Conservation (phyloP, 2,888 invertebrate genomes). For the Lasioglossum calceatum region DNA sequence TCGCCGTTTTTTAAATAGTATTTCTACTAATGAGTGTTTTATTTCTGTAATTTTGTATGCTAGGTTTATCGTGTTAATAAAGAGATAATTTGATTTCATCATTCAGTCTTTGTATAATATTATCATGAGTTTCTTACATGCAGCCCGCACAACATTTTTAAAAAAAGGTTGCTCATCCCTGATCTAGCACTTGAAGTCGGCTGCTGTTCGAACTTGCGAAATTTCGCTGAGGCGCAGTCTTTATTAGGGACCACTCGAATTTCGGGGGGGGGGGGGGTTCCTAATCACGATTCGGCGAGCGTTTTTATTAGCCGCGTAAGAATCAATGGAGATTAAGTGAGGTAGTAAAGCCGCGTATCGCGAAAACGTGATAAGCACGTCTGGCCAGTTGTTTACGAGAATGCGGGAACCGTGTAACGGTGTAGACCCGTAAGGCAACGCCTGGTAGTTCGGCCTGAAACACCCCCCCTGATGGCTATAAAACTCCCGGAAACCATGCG, state of each 20-base stretch:
- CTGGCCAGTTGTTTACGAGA: slow-evolving; percentile 76
- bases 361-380: slow-evolving; percentile 71
- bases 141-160: too few relatives aligned
- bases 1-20: too few relatives aligned
- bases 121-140: too few relatives aligned
- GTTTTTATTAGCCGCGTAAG: slow-evolving; percentile 48
- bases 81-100: too few relatives aligned
- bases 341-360: slow-evolving; percentile 57
- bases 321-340: slow-evolving; percentile 60
- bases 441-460: slow-evolving; percentile 70
- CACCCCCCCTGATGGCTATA: slow-evolving; percentile 77
- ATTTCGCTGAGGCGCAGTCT: background rate
- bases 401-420: slow-evolving; percentile 81
- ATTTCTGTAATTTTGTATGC: too few relatives aligned
- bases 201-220: background rate
- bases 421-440: slow-evolving; percentile 73
- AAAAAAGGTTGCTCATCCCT: too few relatives aligned
- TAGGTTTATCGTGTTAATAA: too few relatives aligned
- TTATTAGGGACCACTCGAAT: background rate
- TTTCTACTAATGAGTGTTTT: too few relatives aligned
- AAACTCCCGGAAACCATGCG: slow-evolving; percentile 76
- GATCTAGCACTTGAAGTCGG: too few relatives aligned
- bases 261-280: background rate
- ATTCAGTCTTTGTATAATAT: too few relatives aligned
- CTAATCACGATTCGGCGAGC: background rate